Conservation (phyloP, 1,140 invertebrate genomes). For the Homalodisca vitripennis region DNA sequence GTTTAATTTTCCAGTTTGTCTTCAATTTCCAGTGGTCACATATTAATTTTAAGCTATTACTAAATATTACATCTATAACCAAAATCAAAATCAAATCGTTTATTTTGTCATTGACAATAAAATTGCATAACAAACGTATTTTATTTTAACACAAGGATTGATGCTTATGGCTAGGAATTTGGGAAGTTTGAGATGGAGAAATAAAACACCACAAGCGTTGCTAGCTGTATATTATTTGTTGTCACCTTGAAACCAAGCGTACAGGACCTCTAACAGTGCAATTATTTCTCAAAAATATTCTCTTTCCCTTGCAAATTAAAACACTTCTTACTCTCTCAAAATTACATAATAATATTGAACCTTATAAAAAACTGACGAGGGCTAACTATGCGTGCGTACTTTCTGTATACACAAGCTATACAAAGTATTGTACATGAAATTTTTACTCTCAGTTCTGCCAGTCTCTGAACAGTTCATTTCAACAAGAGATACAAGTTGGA, state of each 20-base stretch:
- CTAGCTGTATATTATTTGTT: constrained; percentile 25
- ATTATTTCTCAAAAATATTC: constrained; percentile 23
- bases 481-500: neutral
- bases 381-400: neutral
- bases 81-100: too few species aligned
- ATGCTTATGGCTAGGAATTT: too few species aligned
- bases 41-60: too few species aligned
- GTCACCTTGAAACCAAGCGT: constrained; percentile 19
- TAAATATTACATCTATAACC: too few species aligned
- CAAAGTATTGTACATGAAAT: constrained; percentile 14
- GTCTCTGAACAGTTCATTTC: neutral
- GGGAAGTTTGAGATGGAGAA: neutral
- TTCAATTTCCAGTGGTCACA: too few species aligned
- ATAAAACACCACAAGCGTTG: neutral
- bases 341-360: constrained; percentile 1
- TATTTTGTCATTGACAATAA: too few species aligned
- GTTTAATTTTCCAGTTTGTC: too few species aligned
- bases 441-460: constrained; percentile 1
- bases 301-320: constrained; percentile 21
- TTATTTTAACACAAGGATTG: too few species aligned
- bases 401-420: constrained; percentile 22
- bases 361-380: constrained; percentile 11
- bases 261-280: neutral
- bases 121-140: too few species aligned
- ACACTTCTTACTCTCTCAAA: neutral